Conservation (phyloP, 1,140 invertebrate species). For the Elymnias hypermnestra region DNA sequence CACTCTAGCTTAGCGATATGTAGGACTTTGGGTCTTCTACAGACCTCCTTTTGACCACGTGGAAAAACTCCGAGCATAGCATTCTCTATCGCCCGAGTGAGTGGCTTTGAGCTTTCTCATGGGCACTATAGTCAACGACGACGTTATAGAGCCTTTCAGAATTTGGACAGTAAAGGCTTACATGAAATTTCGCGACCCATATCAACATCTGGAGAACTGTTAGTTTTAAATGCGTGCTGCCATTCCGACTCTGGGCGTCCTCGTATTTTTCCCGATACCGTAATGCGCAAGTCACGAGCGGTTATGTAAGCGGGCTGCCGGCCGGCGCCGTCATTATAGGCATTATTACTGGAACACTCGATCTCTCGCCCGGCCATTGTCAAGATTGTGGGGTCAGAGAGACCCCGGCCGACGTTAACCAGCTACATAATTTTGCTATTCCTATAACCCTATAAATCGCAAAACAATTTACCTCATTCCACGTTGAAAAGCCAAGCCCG, state of each 20-base stretch:
- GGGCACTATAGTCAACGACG: too few species aligned
- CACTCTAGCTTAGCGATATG: too few species aligned
- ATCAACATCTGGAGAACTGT: too few species aligned
- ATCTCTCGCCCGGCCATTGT: conserved; percentile 60
- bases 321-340: conserved; percentile 63
- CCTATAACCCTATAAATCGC: conserved; percentile 70
- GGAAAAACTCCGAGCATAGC: too few species aligned
- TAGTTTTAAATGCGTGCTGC: conserved; percentile 8
- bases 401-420: conserved; percentile 49
- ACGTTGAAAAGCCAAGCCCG: conserved; percentile 36
- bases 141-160: too few species aligned
- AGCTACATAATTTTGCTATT: conserved; percentile 68
- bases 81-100: too few species aligned
- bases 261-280: conserved; percentile 66
- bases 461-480: conserved; percentile 63
- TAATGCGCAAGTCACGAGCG: conserved; percentile 72
- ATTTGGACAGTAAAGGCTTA: too few species aligned
- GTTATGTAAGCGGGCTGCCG: conserved; percentile 71
- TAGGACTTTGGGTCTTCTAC: too few species aligned
- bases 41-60: too few species aligned
- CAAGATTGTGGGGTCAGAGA: conserved; percentile 72
- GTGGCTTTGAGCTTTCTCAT: too few species aligned
- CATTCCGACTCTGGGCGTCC: conserved; percentile 36
- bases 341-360: conserved; percentile 64
- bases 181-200: too few species aligned